A percentile compares a stretch with the other conserved stretches of the same genome.
Conservation (phyloP, 2,888 invertebrate genomes). For the Brachynemurus nebulosus region DNA sequence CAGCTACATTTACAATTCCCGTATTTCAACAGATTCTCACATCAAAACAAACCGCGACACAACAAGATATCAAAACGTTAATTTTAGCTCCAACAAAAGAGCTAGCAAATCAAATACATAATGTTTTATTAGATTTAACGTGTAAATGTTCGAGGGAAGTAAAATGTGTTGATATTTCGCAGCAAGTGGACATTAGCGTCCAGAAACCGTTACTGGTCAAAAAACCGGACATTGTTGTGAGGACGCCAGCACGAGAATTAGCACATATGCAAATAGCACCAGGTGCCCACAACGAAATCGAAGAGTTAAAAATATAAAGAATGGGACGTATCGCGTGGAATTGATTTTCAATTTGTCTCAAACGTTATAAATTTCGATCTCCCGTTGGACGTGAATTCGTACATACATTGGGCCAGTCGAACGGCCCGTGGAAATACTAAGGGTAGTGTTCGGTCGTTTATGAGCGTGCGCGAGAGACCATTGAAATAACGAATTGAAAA, state of each 20-base stretch:
- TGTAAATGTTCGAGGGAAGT: conserved; percentile 78
- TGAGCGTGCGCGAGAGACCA: conserved; percentile 62
- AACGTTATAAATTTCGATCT: conserved; percentile 99
- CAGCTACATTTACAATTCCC: conserved; percentile 90
- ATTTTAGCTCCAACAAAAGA: conserved; percentile 89
- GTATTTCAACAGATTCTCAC: conserved; percentile 79
- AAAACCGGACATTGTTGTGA: conserved; percentile 82
- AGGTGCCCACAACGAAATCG: conserved; percentile 31
- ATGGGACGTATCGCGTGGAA: conserved; percentile 90
- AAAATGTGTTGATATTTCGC: conserved; percentile 69
- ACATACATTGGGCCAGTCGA: conserved; percentile 91
- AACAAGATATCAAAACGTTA: conserved; percentile 60
- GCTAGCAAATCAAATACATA: conserved; percentile 63
- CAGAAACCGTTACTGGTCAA: conserved; percentile 66
- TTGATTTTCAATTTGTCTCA: conserved; percentile 94
- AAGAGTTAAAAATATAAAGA: conserved; percentile 74
- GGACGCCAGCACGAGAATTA: conserved; percentile 73
- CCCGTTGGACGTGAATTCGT: conserved; percentile 75
- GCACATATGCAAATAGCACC: conserved; percentile 66
- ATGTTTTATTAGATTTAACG: conserved; percentile 60
- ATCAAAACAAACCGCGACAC: conserved; percentile 52
- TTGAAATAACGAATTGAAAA: conserved; percentile 63
- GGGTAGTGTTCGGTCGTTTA: conserved; percentile 76
- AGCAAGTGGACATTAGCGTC: conserved; percentile 49
- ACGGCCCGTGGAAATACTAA: conserved; percentile 79